Evolutionary conservation across 2,888 invertebrate genomes (phyloP), one percentile per base, ranked within the genome.

Genomic region (Phania funesta): DNA sequence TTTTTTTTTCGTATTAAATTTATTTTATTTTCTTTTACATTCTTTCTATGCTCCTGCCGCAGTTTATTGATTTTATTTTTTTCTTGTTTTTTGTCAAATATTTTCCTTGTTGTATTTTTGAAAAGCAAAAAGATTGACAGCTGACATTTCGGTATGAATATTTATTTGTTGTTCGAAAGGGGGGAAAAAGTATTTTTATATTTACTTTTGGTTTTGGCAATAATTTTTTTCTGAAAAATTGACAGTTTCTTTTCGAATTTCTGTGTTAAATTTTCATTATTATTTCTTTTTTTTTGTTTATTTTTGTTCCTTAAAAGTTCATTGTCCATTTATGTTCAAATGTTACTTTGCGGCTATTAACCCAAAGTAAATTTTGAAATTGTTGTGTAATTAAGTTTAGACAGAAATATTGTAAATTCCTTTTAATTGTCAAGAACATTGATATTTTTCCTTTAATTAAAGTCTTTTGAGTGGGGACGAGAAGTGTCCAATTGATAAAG

Each of bases 71-170:
- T 64, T 73, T 77, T 54, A 44, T 3, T 58, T 60, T 73, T 58
- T 73, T 13, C 18, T 46, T 11, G 8, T 32, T 60, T 56, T 74
- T 58, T 6, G n/a, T n/a, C n/a, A n/a, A n/a, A n/a, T n/a, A n/a
- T n/a, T n/a, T n/a, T n/a, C n/a, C n/a, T n/a, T n/a, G n/a, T 18
- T 60, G 18, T 8, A 24, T 64, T 78, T 82, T 75, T 74, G 56
- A 60, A 75, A 82, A 82, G 74, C 64, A 38, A 78, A 82, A 78
- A 82, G 82, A 82, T 82, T 82, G 82, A 82, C 82, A 82, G 82
- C 82, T 82, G 82, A 82, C 82, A 78, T 82, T 82, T 82, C 65
- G 64, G 82, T 75, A 82, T 82, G 82, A 82, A 82, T 82, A 82
- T 82, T 82, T 82, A 82, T 82, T 78, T 82, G 52, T 52, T 75